phyloP scores from a whole-genome alignment of 2,113 vertebrate genomes.

The Noturus placidus region DNA sequence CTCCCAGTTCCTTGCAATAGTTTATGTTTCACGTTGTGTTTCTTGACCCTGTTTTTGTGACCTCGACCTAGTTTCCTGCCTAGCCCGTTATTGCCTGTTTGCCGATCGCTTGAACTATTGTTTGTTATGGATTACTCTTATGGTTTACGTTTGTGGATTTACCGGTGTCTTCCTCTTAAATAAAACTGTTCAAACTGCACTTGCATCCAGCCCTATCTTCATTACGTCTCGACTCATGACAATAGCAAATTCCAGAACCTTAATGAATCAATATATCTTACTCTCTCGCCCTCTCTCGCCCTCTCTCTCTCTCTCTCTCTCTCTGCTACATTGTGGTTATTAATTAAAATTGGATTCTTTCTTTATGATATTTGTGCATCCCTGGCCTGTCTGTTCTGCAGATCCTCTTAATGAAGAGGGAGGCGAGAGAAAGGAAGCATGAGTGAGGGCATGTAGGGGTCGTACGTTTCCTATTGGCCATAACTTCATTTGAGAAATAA shows the following conservation, averaged over 20 bases:
- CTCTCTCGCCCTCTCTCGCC: not conserved
- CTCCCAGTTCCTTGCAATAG: no score
- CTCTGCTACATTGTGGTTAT: constrained; percentile 26
- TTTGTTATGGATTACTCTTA: no score
- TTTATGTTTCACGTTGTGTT: no score
- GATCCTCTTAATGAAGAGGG: constrained; percentile 42
- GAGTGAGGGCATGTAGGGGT: constrained; percentile 49
- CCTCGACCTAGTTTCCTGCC: no score
- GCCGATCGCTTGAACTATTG: no score
- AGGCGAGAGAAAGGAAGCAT: constrained; percentile 30
- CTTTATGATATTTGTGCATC: constrained; percentile 33
- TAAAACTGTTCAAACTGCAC: no score
- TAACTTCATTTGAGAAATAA: constrained; percentile 78
- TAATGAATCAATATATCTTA: constrained; percentile 27
- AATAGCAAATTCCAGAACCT: not conserved
- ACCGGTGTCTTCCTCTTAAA: no score
- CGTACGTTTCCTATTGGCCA: constrained; percentile 64
- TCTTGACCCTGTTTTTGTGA: no score
- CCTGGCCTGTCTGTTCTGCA: constrained; percentile 34
- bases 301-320: not conserved
- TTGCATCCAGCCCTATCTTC: no score
- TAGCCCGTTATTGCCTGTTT: no score
- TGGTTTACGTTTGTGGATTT: no score
- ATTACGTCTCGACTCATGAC: no score
- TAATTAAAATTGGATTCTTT: constrained; percentile 32